A percentile compares a stretch with the other conserved stretches of the same genome.
These are phyloP conservation scores for Ladona fulva DNA, from an alignment of 1,140 invertebrate species.

Conservation along the genomic window DNA sequence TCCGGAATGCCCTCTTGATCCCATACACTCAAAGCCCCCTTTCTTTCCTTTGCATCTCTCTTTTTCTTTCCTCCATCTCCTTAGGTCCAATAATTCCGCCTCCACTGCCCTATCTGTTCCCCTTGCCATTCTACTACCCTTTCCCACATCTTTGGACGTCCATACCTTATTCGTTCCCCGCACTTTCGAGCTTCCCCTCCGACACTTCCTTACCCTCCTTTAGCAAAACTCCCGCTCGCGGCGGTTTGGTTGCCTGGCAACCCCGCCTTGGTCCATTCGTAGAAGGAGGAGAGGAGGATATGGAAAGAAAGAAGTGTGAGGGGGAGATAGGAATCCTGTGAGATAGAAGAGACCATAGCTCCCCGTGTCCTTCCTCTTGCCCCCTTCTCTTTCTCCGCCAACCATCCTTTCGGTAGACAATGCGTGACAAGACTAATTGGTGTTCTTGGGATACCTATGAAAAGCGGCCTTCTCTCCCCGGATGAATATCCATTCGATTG, in stretches of 20 bases:
- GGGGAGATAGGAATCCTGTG: no score
- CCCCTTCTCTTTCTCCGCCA: no score
- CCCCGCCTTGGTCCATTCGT: neutral
- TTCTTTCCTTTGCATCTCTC: neutral
- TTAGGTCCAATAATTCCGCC: neutral
- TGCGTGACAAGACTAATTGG: no score
- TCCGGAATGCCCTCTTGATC: neutral
- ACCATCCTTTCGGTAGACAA: no score
- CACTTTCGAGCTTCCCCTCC: neutral
- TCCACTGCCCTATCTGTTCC: neutral
- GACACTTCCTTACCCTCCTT: neutral
- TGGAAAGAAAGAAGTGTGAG: neutral
- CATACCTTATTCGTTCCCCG: neutral
- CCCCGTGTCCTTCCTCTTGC: no score
- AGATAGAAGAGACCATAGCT: no score
- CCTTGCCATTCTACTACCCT: neutral
- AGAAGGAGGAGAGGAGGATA: neutral
- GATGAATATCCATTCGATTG: no score
- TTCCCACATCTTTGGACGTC: neutral
- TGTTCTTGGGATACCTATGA: no score
- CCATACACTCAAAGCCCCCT: neutral
- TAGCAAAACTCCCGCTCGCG: neutral
- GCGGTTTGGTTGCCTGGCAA: neutral
- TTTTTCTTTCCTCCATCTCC: neutral
- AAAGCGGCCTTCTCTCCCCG: no score